Evolutionary conservation across 2,113 vertebrate species (phyloP), one percentile per base, ranked within the genome.

Genomic region (Callospermophilus lateralis): DNA sequence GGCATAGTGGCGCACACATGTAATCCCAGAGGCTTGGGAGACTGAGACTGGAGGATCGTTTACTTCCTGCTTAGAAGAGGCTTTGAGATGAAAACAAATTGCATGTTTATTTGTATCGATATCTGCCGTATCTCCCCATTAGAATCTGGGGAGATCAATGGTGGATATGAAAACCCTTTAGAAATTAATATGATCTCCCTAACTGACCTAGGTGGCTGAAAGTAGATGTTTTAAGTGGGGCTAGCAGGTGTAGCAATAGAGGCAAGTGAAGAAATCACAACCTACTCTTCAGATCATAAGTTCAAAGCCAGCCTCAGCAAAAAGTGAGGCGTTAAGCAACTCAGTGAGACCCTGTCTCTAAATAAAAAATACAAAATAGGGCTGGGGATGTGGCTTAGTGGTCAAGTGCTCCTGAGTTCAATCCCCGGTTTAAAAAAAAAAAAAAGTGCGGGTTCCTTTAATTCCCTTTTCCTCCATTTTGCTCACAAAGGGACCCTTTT

Each of bases 11-110:
- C 45, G 8, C 45, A 45, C 45, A 45, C 45, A 8, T 45, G 45
- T 45, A 45, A 45, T 45, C 45, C 45, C 45, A 45, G 45, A 45
- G 45, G 45, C 45, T 45, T 45, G 45, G 45, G 53, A 93, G 91
- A 67, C 55, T 70, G 8, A 32, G 32, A 45, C 96, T 95, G 79
- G 95, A 88, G 45, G 45, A 45, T 45, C 45, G 98, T 93, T 91
- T 80, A 32, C 72, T 90, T 94, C 76, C 80, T 93, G 84, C 89
- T 55, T n/a, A 95, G 92, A 94, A 84, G 58, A 92, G 63, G 30
- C 95, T 97, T 92, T 93, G 93, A 94, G 81, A 89, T 61, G 51
- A 97, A 95, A 96, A 89, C 76, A 93, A 95, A n/a, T 45, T 67
- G 67, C 45, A 85, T 94, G 65, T 95, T 96, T 96, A 92, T 97